Base-by-base conservation (phyloP, 1,140 invertebrate species). In the Ptiloglossa arizonensis region DNA sequence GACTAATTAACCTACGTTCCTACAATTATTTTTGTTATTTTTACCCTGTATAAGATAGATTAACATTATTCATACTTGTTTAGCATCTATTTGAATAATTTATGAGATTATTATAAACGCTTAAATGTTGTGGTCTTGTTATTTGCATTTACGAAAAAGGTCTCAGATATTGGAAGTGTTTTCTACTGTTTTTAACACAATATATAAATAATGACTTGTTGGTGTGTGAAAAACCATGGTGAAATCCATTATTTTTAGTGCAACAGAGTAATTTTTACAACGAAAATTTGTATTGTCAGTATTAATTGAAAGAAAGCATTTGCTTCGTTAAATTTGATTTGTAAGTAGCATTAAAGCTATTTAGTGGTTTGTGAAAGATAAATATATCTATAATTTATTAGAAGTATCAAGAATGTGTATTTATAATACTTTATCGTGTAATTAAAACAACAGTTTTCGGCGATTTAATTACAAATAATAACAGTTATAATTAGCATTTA, bases 1-100 rank as follows among this genome's bases (percentile, higher is more conserved):
- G n/a, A 64, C 17, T 9, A 56, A 85, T 24, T 86, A 72, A 84
- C 35, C n/a, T 64, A 0, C 13, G 62, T 57, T 64, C 5, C 3
- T 75, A 13, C 17, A 24, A 66, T 48, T n/a, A 8, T 59, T 75
- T 50, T 57, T 56, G 13, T 46, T 48, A 48, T 48, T 27, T 22
- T 52, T 41, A 13, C 2, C n/a, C 15, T 44, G 24, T 0, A 22
- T 19, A 52, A 50, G 29, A 59, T n/a, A 35, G 19, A 41, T 41
- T 41, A 24, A 57, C 17, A 62, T 38, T 22, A 24, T 32, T 60
- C 24, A 17, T 0, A 19, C 5, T 41, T 6, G 11, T 1, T 35
- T 50, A 50, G 19, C 19, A n/a, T 11, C 27, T 29, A 19, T 35
- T 19, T 11, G 2, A 57, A 3, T 59, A 35, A 48, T 46, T 19